These are phyloP conservation scores for Lamprotornis superbus DNA, from an alignment of 2,113 vertebrate genomes.

Conservation along the genomic window DNA sequence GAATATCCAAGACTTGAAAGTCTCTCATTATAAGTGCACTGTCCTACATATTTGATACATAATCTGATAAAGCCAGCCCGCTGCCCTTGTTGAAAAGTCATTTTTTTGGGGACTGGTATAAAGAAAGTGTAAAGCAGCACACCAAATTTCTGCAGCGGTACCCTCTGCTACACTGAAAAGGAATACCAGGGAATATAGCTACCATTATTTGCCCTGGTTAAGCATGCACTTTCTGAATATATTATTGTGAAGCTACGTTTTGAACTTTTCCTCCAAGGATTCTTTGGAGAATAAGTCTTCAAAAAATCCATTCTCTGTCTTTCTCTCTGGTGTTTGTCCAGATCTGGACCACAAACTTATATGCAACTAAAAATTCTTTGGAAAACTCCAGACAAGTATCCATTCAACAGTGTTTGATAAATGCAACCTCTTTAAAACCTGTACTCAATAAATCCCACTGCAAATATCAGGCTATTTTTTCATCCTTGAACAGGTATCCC, in stretches of 20 bases:
- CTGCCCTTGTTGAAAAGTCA: neutral
- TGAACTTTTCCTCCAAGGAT: neutral
- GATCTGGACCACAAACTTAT: neutral
- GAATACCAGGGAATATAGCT: neutral
- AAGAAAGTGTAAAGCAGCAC: neutral
- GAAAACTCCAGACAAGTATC: neutral
- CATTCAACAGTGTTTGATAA: neutral
- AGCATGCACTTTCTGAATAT: neutral
- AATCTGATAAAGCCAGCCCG: neutral
- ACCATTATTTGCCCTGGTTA: neutral
- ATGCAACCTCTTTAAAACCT: neutral
- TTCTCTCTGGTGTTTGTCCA: neutral
- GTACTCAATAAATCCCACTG: neutral
- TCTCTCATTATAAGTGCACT: neutral
- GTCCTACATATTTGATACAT: neutral
- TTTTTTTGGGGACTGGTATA: neutral
- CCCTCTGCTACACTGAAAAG: neutral
- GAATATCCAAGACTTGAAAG: neutral
- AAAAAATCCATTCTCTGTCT: neutral
- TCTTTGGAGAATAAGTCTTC: neutral
- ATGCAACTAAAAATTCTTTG: neutral
- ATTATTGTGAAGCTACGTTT: neutral
- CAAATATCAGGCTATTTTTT: neutral
- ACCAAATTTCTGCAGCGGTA: neutral
- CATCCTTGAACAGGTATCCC: neutral